Evolutionary conservation across 2,797 vertebrate species (phyloP).

Genomic region (Eulemur mongoz): DNA sequence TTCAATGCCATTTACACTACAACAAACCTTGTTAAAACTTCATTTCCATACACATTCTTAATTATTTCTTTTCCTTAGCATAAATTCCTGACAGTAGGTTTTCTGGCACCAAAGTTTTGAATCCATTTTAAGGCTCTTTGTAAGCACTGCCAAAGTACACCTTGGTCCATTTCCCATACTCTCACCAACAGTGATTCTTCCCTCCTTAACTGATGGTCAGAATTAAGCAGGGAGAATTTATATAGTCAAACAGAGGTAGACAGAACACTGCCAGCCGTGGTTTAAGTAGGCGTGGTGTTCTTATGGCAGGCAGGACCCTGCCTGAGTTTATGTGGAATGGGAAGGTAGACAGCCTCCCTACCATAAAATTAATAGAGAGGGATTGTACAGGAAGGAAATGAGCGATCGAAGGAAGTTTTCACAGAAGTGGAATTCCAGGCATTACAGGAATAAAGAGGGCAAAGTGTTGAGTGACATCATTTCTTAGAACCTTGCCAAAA

Average conservation of each 20-base stretch:
- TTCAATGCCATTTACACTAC: neutral
- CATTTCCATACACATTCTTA: neutral
- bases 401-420: neutral
- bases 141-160: accelerated
- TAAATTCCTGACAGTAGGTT: neutral
- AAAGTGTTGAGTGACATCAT: neutral
- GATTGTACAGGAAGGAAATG: neutral
- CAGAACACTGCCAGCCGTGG: neutral
- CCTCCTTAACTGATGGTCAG: neutral
- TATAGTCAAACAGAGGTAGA: neutral
- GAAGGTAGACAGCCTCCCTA: neutral
- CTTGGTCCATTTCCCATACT: neutral
- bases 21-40: neutral
- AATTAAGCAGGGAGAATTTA: neutral
- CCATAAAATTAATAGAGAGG: neutral
- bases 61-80: neutral
- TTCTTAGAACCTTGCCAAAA: neutral
- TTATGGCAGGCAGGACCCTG: too few species aligned
- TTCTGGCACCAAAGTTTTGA: neutral
- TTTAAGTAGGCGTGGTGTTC: too few species aligned
- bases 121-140: neutral
- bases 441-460: neutral
- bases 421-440: neutral
- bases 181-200: neutral
- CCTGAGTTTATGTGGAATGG: neutral